These are phyloP conservation scores for Myopa tessellatipennis DNA, from an alignment of 2,888 invertebrate genomes.

Conservation along the genomic window DNA sequence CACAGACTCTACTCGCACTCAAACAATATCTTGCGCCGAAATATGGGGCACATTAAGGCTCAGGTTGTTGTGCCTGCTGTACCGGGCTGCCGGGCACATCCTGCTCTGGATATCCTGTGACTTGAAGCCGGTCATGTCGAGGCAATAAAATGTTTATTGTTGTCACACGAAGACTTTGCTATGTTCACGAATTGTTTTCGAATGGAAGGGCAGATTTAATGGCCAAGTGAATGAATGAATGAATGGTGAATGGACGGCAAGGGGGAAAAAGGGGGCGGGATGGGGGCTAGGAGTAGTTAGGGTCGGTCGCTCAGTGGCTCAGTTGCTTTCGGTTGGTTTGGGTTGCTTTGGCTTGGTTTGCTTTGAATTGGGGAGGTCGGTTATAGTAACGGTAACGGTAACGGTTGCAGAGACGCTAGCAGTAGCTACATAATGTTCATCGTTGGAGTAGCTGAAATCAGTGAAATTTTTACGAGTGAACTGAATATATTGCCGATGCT, in stretches of 20 bases:
- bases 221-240: slow-evolving; percentile 48
- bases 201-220: slow-evolving; percentile 61
- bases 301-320: no score
- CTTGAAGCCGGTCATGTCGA: slow-evolving; percentile 30
- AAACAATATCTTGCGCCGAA: not conserved
- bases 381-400: not conserved
- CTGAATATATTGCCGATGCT: slow-evolving; percentile 5
- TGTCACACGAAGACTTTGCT: slow-evolving; percentile 56
- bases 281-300: no score
- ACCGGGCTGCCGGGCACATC: not conserved
- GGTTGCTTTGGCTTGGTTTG: not conserved
- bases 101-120: slow-evolving; percentile 1
- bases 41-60: slow-evolving; percentile 13
- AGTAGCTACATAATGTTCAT: no score
- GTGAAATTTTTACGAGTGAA: slow-evolving; percentile 35
- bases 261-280: not conserved
- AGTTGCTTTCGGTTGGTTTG: no score
- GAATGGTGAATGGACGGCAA: slow-evolving; percentile 4
- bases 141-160: slow-evolving; percentile 63
- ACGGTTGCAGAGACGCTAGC: not conserved
- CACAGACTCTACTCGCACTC: not conserved
- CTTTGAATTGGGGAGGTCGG: no score
- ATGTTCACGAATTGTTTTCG: slow-evolving; percentile 46
- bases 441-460: slow-evolving; percentile 33
- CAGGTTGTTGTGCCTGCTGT: slow-evolving; percentile 9